A percentile compares a stretch with the other conserved stretches of the same genome.
Evolutionary conservation across 2,797 vertebrate species (phyloP).

Genomic region (Eospalax fontanierii): DNA sequence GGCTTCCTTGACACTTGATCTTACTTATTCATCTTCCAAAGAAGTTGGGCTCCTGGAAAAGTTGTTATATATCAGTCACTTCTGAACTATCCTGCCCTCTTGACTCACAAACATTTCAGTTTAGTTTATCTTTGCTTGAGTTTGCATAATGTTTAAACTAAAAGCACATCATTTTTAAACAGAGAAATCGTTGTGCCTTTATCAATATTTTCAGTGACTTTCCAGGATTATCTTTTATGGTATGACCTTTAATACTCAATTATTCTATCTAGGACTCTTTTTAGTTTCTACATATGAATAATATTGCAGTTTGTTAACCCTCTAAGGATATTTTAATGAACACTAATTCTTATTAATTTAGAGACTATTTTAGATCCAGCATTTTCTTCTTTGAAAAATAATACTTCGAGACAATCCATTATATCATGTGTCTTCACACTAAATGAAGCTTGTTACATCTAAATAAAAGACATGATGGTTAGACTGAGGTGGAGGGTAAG

Average conservation of each 20-base stretch:
- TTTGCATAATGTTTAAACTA: slow-evolving; percentile 25
- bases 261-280: not conserved
- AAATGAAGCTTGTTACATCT: not conserved
- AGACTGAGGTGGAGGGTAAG: not conserved
- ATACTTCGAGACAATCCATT: not conserved
- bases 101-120: not conserved
- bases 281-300: not conserved
- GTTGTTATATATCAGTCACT: not conserved
- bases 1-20: not conserved
- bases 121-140: not conserved
- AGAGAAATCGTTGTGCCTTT: not conserved
- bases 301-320: not conserved
- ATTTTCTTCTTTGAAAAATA: not conserved
- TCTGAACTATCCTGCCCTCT: not conserved
- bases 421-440: not conserved
- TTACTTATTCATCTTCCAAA: not conserved
- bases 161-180: not conserved
- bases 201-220: not conserved
- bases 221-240: not conserved
- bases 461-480: not conserved
- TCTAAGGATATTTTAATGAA: not conserved
- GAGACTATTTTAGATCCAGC: not conserved
- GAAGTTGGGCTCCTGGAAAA: not conserved
- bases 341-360: not conserved
- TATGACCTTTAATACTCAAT: not conserved